Percentiles rank a stretch among this genome's conserved stretches.
phyloP scores from a whole-genome alignment of 2,888 invertebrate genomes.

The Eupithecia insigniata region DNA sequence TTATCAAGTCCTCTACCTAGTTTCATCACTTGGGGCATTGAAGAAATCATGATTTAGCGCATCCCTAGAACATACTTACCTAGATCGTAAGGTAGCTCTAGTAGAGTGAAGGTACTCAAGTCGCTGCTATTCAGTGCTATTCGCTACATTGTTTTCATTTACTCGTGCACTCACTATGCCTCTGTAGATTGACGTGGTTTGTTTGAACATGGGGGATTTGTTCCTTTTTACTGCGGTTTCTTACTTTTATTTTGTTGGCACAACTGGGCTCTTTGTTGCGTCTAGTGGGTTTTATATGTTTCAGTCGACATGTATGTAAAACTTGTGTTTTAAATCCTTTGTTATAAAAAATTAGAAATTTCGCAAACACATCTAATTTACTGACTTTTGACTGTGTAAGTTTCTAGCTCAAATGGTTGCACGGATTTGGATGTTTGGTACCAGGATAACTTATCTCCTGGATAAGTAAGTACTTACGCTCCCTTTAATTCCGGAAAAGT shows the following conservation, averaged over 20 bases:
- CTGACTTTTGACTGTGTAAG: too few species aligned
- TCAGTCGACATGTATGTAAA: not conserved
- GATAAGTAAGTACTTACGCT: not conserved
- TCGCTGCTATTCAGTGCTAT: conserved; percentile 16
- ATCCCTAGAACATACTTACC: not conserved
- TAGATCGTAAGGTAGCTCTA: not conserved
- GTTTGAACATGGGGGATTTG: conserved; percentile 23
- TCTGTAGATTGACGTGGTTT: conserved; percentile 42
- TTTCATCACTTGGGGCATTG: not conserved
- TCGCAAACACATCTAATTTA: too few species aligned
- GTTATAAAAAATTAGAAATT: not conserved
- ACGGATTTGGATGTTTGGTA: too few species aligned
- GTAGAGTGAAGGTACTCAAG: conserved; percentile 12
- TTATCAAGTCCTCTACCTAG: too few species aligned
- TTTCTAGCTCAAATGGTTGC: too few species aligned
- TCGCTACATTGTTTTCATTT: conserved; percentile 34
- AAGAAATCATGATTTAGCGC: not conserved
- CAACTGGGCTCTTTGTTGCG: conserved; percentile 14
- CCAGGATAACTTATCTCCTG: too few species aligned
- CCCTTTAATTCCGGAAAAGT: not conserved
- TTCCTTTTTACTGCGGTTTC: conserved; percentile 17
- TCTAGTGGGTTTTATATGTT: not conserved
- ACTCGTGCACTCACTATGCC: conserved; percentile 33
- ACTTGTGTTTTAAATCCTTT: not conserved
- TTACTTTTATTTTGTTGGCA: conserved; percentile 21